These are phyloP conservation scores for Plecotus auritus DNA, from an alignment of 2,113 vertebrate species.

Conservation along the genomic window DNA sequence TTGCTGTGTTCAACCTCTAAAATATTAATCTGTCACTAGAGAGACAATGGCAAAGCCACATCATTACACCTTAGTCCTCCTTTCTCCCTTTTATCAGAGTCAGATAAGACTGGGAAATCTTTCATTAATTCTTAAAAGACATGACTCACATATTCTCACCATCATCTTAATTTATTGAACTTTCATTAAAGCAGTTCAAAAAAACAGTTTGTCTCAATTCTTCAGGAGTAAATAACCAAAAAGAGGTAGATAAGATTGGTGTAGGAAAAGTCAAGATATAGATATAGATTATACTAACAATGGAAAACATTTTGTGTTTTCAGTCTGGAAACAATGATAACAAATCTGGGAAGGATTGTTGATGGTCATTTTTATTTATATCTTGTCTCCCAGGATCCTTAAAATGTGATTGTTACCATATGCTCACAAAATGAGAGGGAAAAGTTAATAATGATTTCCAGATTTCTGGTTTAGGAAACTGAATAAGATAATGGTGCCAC, in stretches of 20 bases:
- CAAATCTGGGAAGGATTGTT: background rate
- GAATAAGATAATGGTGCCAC: background rate
- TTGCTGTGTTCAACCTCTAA: background rate
- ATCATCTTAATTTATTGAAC: background rate
- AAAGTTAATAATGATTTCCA: constrained; percentile 53
- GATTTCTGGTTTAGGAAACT: background rate
- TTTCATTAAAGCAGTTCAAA: background rate
- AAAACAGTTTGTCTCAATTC: background rate
- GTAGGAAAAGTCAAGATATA: background rate
- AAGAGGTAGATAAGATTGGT: background rate
- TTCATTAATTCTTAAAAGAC: background rate
- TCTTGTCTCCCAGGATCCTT: background rate
- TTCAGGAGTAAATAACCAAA: background rate
- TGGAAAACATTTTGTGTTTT: background rate
- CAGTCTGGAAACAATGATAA: constrained; percentile 10
- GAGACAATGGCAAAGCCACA: background rate
- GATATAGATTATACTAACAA: background rate
- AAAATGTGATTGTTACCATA: constrained; percentile 9
- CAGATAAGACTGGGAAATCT: background rate
- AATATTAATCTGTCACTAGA: background rate
- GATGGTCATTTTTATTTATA: constrained; percentile 24
- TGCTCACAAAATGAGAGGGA: background rate
- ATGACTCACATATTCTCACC: background rate
- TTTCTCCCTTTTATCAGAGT: background rate
- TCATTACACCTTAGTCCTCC: background rate